Base-by-base conservation (phyloP, 2,888 invertebrate genomes). In the Mimachlamys varia region DNA sequence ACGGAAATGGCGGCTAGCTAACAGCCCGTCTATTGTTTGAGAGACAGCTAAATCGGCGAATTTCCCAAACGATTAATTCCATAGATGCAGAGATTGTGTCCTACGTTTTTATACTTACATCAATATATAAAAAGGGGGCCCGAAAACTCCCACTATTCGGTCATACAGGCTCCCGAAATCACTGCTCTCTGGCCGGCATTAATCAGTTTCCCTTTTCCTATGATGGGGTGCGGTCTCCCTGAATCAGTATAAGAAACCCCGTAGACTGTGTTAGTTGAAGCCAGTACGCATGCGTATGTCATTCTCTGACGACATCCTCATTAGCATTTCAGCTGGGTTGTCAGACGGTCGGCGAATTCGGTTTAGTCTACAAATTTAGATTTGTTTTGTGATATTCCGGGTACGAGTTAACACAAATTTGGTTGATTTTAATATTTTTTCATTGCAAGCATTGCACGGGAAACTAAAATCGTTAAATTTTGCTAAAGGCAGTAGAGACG, bases 221-320 rank as follows among this genome's bases (percentile, higher is more conserved):
- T 90, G 88, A 88, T 90, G 92, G 94, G 94, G 94, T 94, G 94
- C 94, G 94, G 94, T 93, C 94, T 93, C 94, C 92, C 93, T 94
- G 92, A 91, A 91, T 92, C 90, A 91, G 89, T 91, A 90, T 89
- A 62, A 89, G 89, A 92, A 93, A 91, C 94, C 95, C 95, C 95
- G 94, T 94, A 95, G 93, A 93, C 91, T 88, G 91, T 53, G 88
- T 88, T 91, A 90, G 33, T 87, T 88, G 88, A 89, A 37, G 89
- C 15, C 33, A 89, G 38, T 91, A 93, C 95, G 95, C 95, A 94
- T 94, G 95, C 95, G 94, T 94, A 92, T 53, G 53, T 55, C 50
- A 62, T 88, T 88, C 89, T 49, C 53, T 91, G 92, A 93, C 93
- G 93, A 91, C 92, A 93, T 89, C 27, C 90, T 93, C 89, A 93